These are phyloP conservation scores for Hemibagrus wyckioides DNA, from an alignment of 2,113 vertebrate species.

Conservation along the genomic window DNA sequence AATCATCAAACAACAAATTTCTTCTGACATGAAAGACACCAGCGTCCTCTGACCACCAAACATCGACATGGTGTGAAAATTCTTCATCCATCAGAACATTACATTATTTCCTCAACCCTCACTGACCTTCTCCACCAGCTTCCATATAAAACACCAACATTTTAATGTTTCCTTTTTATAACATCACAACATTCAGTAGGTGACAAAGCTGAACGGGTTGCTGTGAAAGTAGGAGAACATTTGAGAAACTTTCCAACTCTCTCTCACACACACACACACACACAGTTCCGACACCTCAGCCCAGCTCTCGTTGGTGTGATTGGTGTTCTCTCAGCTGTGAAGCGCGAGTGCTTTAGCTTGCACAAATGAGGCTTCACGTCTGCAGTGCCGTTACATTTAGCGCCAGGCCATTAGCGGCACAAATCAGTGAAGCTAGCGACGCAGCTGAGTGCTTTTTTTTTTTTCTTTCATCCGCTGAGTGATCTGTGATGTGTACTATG, in stretches of 20 bases:
- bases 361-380: constrained; percentile 36
- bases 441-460: constrained; percentile 78
- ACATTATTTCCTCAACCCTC: neutral
- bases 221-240: neutral
- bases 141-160: neutral
- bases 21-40: neutral
- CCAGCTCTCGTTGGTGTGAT: neutral
- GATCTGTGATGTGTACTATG: constrained; percentile 90
- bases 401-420: constrained; percentile 41
- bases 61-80: no score
- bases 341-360: neutral
- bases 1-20: neutral
- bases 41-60: no score
- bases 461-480: constrained; percentile 83
- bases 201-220: neutral
- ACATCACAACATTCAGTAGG: neutral
- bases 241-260: neutral
- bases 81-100: neutral
- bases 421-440: constrained; percentile 39
- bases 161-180: neutral
- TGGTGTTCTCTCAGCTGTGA: neutral
- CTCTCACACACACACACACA: neutral
- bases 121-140: neutral
- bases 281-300: neutral
- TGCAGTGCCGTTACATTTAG: constrained; percentile 11